Evolutionary conservation across 2,888 invertebrate genomes (phyloP), one percentile per base, ranked within the genome.

Genomic region (Melinopterus prodromus): DNA sequence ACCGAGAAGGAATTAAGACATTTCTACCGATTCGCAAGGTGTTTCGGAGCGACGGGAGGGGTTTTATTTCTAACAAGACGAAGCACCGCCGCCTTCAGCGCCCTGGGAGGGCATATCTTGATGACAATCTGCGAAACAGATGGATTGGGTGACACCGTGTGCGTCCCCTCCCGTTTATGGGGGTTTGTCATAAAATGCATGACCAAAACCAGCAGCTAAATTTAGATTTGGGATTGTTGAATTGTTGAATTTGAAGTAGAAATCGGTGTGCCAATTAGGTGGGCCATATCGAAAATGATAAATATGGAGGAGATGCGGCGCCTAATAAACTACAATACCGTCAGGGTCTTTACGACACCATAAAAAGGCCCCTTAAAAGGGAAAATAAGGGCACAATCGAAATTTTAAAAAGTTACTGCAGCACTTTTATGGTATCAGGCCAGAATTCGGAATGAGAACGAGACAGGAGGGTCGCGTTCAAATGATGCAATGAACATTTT

Each of bases 401-500:
- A 53, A 53, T 53, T 53, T 53, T 53, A 53, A 53, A 53, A 53
- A 53, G 53, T 53, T 53, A 53, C 53, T 1, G 53, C 53, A 53
- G 53, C 12, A 12, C 12, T 53, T 53, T 53, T 53, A 53, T 53
- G 7, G 12, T 53, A 53, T 53, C 53, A 53, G 9, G 3, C 53
- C 53, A 2, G 53, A 53, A 53, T 53, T 53, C 53, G 53, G 53
- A 53, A 53, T 53, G 53, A 53, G 53, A 9, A 53, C 53, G 53
- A 53, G 53, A 12, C 53, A 53, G 53, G 12, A 53, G 53, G 53
- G 53, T 53, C 53, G 53, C 53, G 53, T 53, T 53, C 5, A 53
- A 53, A 53, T 53, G 53, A 53, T 53, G 53, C 53, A 53, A 53
- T 53, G 53, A 53, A 53, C 53, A 53, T 53, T 53, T 53, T 53